Conservation (phyloP, 1,140 invertebrate genomes). For the Reticulitermes speratus region DNA sequence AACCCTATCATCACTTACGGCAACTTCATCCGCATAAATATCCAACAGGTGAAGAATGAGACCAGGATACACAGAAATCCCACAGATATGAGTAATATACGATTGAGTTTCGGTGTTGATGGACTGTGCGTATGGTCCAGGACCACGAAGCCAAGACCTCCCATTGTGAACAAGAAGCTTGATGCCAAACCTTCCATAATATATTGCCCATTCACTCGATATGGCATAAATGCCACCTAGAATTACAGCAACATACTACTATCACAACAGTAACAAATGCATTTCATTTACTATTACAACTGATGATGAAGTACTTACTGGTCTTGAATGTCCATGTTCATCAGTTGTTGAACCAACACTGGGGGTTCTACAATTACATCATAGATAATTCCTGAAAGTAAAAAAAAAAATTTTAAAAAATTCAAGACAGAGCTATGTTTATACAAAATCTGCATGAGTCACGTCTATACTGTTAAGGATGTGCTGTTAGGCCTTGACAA, state of each 20-base stretch:
- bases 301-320: conserved; percentile 57
- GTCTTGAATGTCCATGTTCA: conserved; percentile 91
- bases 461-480: too few species aligned
- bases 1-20: conserved; percentile 60
- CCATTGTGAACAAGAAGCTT: conserved; percentile 93
- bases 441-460: background rate
- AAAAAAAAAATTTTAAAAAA: conserved; percentile 31
- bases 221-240: conserved; percentile 96
- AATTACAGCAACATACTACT: conserved; percentile 20
- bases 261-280: background rate
- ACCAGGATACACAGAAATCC: conserved; percentile 92
- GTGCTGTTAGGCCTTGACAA: too few species aligned
- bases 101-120: conserved; percentile 87
- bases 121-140: conserved; percentile 92
- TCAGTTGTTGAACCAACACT: conserved; percentile 97
- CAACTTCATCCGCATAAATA: conserved; percentile 99
- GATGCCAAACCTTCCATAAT: conserved; percentile 98
- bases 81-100: conserved; percentile 86
- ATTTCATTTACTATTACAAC: background rate
- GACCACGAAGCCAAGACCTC: conserved; percentile 95
- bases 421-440: background rate
- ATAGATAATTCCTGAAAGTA: conserved; percentile 88
- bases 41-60: conserved; percentile 94
- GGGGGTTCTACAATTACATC: conserved; percentile 98
- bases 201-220: conserved; percentile 97